Percentiles rank a stretch among this genome's conserved stretches.
phyloP scores from a whole-genome alignment of 1,140 invertebrate genomes.

The Drosophila varians region DNA sequence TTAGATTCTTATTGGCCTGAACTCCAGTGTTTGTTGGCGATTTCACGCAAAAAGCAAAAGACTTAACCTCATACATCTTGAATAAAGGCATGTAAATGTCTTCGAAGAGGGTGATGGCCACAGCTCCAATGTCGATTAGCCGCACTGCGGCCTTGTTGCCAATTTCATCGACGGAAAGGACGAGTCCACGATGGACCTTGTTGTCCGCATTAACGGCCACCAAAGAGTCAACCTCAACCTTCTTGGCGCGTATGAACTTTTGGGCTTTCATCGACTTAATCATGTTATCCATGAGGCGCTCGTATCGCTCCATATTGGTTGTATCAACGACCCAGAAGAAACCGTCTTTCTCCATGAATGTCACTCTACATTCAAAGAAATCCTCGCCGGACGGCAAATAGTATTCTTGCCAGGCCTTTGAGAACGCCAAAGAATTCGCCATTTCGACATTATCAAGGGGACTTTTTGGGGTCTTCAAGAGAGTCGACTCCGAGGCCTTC shows the following conservation, averaged over 20 bases:
- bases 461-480: too few species aligned
- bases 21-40: conserved; percentile 23
- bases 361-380: conserved; percentile 53
- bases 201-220: conserved; percentile 10
- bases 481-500: too few species aligned
- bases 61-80: conserved; percentile 34
- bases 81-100: conserved; percentile 24
- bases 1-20: conserved; percentile 41
- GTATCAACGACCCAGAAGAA: conserved; percentile 44
- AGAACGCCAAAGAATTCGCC: background rate
- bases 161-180: conserved; percentile 1
- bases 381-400: conserved; percentile 1
- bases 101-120: background rate
- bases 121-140: conserved; percentile 44
- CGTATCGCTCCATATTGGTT: conserved; percentile 19
- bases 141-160: conserved; percentile 15
- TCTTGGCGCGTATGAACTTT: conserved; percentile 1
- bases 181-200: conserved; percentile 23
- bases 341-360: conserved; percentile 31
- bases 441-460: background rate
- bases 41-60: conserved; percentile 43
- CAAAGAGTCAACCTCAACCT: conserved; percentile 15
- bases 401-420: conserved; percentile 26
- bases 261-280: background rate
- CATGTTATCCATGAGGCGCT: background rate